Conservation (phyloP, 2,888 invertebrate genomes). For the Isotomurus palustris region DNA sequence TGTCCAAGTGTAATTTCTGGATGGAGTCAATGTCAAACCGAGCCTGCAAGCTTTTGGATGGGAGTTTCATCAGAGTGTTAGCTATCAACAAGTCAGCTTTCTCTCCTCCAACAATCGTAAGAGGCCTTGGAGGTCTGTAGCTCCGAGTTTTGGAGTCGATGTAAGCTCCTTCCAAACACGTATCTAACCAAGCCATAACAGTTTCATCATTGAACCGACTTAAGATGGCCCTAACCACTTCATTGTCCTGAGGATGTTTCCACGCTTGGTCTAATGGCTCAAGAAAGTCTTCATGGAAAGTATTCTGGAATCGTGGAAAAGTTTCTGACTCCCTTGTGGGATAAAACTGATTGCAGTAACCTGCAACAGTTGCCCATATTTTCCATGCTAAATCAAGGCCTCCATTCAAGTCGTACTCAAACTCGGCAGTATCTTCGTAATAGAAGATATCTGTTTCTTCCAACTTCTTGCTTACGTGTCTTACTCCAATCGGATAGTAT, state of each 20-base stretch:
- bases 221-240: slow-evolving; percentile 16
- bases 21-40: too few relatives aligned
- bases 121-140: slow-evolving; percentile 24
- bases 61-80: not conserved
- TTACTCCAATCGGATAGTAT: not conserved
- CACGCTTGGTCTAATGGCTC: slow-evolving; percentile 11
- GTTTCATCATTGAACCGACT: slow-evolving; percentile 16
- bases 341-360: slow-evolving; percentile 29
- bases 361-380: slow-evolving; percentile 26
- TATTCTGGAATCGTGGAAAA: slow-evolving; percentile 24
- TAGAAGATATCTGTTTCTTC: slow-evolving; percentile 16
- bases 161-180: slow-evolving; percentile 27
- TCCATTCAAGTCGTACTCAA: slow-evolving; percentile 25
- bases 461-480: not conserved
- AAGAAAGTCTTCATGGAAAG: slow-evolving; percentile 23
- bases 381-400: slow-evolving; percentile 32
- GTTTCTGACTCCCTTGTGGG: slow-evolving; percentile 21
- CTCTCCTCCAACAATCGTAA: slow-evolving; percentile 7
- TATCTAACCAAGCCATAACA: slow-evolving; percentile 20
- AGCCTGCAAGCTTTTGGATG: too few relatives aligned
- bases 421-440: slow-evolving; percentile 26
- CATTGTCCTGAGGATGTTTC: slow-evolving; percentile 16
- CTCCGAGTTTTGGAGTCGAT: slow-evolving; percentile 14
- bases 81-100: not conserved
- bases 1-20: too few relatives aligned